A percentile compares a stretch with the other conserved stretches of the same genome.
Conservation (phyloP, 92 coral and sea anemone genomes). For the Porites evermanni region DNA sequence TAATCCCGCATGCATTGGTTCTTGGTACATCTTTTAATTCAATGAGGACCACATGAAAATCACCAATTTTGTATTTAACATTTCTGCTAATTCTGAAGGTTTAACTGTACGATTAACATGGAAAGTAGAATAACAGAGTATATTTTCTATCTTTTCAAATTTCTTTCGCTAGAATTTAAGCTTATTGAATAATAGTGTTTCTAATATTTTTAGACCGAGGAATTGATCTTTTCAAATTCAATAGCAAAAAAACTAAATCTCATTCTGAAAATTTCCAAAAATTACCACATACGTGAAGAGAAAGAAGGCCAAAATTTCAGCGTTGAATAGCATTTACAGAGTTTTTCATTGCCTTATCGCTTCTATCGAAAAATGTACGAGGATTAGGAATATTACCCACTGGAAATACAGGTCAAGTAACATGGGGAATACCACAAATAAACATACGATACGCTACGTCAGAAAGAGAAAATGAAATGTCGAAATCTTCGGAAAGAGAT, state of each 20-base stretch:
- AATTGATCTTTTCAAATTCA: background rate
- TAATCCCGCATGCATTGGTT: slow-evolving; percentile 18
- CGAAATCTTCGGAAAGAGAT: background rate
- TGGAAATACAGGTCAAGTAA: slow-evolving; percentile 22
- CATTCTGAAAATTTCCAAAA: no score
- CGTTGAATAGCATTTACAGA: background rate
- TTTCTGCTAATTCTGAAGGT: background rate
- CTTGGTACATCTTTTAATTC: background rate
- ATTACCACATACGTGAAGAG: background rate
- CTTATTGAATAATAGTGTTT: slow-evolving; percentile 5
- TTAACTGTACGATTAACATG: background rate
- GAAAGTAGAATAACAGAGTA: slow-evolving; percentile 24
- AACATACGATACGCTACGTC: slow-evolving; percentile 16
- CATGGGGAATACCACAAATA: slow-evolving; percentile 37
- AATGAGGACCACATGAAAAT: background rate
- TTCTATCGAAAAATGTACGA: slow-evolving; percentile 3
- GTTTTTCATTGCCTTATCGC: background rate
- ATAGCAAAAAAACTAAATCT: background rate
- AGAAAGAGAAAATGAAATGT: background rate
- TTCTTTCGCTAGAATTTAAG: background rate
- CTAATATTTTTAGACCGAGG: slow-evolving; percentile 1
- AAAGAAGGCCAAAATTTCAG: background rate
- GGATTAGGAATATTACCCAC: slow-evolving; percentile 20
- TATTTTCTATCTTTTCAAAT: slow-evolving; percentile 19
- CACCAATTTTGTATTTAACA: background rate